phyloP scores from a whole-genome alignment of 1,140 invertebrate genomes.

The Pachypsylla venusta region DNA sequence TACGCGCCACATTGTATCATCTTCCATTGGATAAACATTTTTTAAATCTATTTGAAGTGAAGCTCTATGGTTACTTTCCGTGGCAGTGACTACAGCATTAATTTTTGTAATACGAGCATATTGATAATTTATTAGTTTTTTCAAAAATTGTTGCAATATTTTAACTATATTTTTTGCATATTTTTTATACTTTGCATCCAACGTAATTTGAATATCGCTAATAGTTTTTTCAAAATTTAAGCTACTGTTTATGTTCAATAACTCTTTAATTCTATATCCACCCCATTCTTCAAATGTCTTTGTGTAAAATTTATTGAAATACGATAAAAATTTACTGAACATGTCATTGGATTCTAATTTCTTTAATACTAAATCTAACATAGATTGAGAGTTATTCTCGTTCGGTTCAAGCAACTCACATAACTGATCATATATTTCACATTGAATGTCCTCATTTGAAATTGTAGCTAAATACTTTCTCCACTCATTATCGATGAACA shows the following conservation, averaged over 20 bases:
- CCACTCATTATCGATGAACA: not conserved
- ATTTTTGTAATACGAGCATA: not conserved
- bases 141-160: not conserved
- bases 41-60: not conserved
- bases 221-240: not conserved
- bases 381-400: not conserved
- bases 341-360: not conserved
- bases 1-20: not conserved
- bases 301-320: constrained; percentile 1
- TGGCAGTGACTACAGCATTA: not conserved
- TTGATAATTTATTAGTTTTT: not conserved
- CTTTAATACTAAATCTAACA: not conserved
- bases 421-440: not conserved
- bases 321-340: not conserved
- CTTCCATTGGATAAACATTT: not conserved
- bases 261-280: not conserved
- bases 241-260: not conserved
- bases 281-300: not conserved
- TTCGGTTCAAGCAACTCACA: not conserved
- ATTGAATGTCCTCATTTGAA: not conserved
- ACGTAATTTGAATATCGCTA: not conserved
- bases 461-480: not conserved
- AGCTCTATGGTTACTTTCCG: not conserved
- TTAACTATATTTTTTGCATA: not conserved
- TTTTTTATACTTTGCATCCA: constrained; percentile 4